A percentile compares a stretch with the other conserved stretches of the same genome.
Evolutionary conservation across 2,888 invertebrate species (phyloP).

Genomic region (Pelosia muscerda): DNA sequence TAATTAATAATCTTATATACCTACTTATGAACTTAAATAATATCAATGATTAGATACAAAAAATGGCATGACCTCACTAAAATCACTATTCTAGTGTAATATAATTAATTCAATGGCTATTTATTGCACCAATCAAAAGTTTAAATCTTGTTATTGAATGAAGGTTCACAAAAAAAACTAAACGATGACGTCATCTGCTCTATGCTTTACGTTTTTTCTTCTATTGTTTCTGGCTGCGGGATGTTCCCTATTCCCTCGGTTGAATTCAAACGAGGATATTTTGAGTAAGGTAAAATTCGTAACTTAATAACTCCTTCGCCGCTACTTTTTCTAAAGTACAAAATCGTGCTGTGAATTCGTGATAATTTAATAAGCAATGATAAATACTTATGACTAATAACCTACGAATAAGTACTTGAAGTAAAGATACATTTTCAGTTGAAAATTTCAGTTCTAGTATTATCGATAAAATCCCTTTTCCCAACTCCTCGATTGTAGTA

Average conservation of each 20-base stretch:
- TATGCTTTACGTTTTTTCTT: background rate
- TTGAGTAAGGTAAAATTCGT: too few relatives aligned
- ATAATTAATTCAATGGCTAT: conserved; percentile 1
- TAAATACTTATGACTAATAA: background rate
- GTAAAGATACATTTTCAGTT: too few relatives aligned
- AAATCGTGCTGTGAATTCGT: conserved; percentile 1
- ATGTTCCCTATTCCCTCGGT: too few relatives aligned
- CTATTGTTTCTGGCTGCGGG: conserved; percentile 3
- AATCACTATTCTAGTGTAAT: background rate
- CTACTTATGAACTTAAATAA: too few relatives aligned
- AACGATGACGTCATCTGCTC: background rate
- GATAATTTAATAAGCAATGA: background rate
- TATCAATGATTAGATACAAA: too few relatives aligned
- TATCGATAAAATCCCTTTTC: too few relatives aligned
- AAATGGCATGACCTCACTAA: background rate
- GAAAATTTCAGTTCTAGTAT: too few relatives aligned
- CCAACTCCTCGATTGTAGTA: too few relatives aligned
- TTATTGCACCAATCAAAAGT: background rate
- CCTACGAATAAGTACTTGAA: too few relatives aligned
- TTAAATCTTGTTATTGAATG: background rate
- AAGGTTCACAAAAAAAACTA: background rate
- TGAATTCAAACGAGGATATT: too few relatives aligned
- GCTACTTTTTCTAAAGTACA: background rate
- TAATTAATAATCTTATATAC: too few relatives aligned
- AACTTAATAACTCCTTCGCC: background rate